Base-by-base conservation (phyloP, 2,888 invertebrate genomes). In the Pherbina coryleti region DNA sequence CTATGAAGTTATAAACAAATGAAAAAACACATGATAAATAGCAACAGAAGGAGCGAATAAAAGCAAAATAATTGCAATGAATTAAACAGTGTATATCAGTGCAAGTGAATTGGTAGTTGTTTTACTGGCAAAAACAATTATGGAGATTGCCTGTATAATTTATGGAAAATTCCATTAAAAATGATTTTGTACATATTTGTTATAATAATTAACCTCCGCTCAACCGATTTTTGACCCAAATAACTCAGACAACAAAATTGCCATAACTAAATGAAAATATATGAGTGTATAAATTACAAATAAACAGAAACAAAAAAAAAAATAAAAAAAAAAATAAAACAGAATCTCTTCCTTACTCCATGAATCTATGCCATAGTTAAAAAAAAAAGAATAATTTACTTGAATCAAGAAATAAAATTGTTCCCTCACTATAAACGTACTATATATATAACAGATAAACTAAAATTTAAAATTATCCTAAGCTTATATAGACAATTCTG, bases 21-120 rank as follows among this genome's bases (percentile, higher is more conserved):
- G 25, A 60, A 17, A 44, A 70, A 60, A 25, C 34, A 55, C 11
- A 57, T 49, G 49, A 34, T 51, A 57, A 49, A 72, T 72, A 19
- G 5, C 34, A 44, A 37, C 67, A 34, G 67, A 22, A 67, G 67
- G 7, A 49, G 22, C 64, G 11, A 60, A 72, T 66, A 66, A 73
- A 55, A 72, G 62, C 64, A 55, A 75, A 72, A 69, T 37, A 69
- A 22, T 73, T 74, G 77, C 25, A 72, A 51, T 60, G 4, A 60
- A 44, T 67, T 11, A 34, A 67, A n/a, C 22, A 34, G 14, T 44
- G 2, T 11, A 2, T 44, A 44, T 44, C 14, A 44, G 44, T 14
- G 44, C 44, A 44, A 44, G 11, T 11, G 44, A 44, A 37, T 37
- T 37, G 44, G 44, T 2, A 44, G 11, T 7, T 44, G 37, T 37